Evolutionary conservation across 2,888 invertebrate genomes (phyloP).

Genomic region (Apamea crenata): DNA sequence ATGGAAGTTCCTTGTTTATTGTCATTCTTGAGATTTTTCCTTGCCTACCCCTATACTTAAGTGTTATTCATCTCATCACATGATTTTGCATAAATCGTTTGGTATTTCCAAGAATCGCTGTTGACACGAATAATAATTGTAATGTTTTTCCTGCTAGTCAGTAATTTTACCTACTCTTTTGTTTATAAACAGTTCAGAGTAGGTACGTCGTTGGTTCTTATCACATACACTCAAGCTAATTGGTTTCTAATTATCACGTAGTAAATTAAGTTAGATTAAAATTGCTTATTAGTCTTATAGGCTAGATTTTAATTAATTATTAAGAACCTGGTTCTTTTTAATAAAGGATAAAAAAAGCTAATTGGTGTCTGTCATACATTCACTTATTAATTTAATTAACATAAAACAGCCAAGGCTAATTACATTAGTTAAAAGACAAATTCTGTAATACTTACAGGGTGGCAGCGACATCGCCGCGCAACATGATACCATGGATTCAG

Average conservation of each 20-base stretch:
- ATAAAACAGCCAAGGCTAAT: not conserved
- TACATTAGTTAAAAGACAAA: too few species aligned
- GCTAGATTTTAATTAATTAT: too few species aligned
- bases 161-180: constrained; percentile 1
- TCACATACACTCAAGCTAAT: not conserved
- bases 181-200: constrained; percentile 14
- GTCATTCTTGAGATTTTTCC: constrained; percentile 11
- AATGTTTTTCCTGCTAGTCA: constrained; percentile 11
- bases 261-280: too few species aligned
- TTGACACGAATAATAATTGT: not conserved
- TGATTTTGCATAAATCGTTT: not conserved
- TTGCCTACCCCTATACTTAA: constrained; percentile 7
- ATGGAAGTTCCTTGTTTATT: constrained; percentile 13
- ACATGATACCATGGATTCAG: too few species aligned
- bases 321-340: too few species aligned
- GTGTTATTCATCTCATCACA: constrained; percentile 32
- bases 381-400: not conserved
- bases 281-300: too few species aligned
- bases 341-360: too few species aligned
- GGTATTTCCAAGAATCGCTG: constrained; percentile 4
- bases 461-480: too few species aligned
- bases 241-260: too few species aligned
- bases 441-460: too few species aligned
- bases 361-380: not conserved
- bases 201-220: not conserved